Conservation (phyloP, 2,113 vertebrate genomes). For the Myiagra hebetior region DNA sequence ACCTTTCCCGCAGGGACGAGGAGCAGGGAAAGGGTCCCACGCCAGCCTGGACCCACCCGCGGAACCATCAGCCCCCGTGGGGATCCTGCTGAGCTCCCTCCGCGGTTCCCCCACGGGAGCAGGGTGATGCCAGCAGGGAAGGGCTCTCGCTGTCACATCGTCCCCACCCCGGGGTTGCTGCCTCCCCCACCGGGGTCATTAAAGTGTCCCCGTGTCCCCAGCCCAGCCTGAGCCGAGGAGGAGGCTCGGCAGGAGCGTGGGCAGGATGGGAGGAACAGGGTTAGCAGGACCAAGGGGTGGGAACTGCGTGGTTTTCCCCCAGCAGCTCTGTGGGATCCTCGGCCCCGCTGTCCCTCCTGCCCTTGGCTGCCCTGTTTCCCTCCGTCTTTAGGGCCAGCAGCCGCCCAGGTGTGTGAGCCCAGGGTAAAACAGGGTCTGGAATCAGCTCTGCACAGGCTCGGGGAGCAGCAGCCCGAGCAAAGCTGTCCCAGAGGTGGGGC, state of each 20-base stretch:
- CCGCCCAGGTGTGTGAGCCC: background rate
- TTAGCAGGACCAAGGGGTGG: accelerated
- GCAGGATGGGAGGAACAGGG: accelerated
- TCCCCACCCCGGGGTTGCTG: background rate
- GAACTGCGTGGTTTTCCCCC: background rate
- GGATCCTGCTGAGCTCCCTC: background rate
- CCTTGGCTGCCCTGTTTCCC: background rate
- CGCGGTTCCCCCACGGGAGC: accelerated
- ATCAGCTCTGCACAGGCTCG: background rate
- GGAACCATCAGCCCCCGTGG: accelerated
- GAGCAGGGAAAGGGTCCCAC: background rate
- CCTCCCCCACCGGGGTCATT: accelerated
- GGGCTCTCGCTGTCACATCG: accelerated
- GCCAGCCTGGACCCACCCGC: accelerated
- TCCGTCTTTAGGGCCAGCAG: background rate
- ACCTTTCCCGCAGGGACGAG: background rate
- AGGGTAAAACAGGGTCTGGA: background rate
- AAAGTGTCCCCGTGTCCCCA: background rate
- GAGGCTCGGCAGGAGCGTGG: accelerated
- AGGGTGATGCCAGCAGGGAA: background rate
- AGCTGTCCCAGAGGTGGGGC: background rate
- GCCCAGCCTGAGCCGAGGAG: background rate
- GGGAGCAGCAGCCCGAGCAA: accelerated
- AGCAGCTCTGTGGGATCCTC: background rate
- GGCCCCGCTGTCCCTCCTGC: background rate